A percentile compares a stretch with the other conserved stretches of the same genome.
Conservation (phyloP, 2,113 vertebrate genomes). For the Catharus fuscescens region DNA sequence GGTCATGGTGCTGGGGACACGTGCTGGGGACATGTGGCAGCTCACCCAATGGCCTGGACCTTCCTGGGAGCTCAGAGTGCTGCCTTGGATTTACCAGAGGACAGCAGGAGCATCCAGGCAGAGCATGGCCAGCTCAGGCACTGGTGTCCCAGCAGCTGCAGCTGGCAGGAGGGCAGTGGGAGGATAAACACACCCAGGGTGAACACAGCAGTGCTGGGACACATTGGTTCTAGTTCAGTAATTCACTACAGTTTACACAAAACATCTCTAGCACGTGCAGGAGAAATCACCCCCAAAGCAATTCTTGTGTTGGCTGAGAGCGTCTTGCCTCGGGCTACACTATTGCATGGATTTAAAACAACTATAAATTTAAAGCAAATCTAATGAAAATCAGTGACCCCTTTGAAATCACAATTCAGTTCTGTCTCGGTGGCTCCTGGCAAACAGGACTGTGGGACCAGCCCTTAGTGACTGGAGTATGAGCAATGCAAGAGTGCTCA, state of each 20-base stretch:
- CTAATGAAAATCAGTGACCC: not conserved
- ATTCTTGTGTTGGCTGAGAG: not conserved
- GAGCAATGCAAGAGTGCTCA: not conserved
- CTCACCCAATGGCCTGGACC: accelerated
- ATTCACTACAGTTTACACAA: not conserved
- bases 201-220: not conserved
- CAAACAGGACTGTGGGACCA: not conserved
- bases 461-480: not conserved
- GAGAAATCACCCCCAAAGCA: not conserved
- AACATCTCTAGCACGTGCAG: not conserved
- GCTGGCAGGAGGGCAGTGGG: not conserved
- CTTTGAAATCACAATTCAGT: not conserved
- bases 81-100: not conserved
- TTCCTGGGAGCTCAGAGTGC: accelerated
- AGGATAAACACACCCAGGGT: not conserved
- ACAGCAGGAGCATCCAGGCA: accelerated
- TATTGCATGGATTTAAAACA: not conserved
- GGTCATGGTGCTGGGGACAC: accelerated
- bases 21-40: not conserved
- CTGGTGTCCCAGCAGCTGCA: not conserved
- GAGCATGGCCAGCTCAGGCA: accelerated
- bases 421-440: not conserved
- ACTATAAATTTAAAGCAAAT: not conserved
- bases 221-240: accelerated
- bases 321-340: not conserved